Conservation (phyloP, 2,113 vertebrate genomes). For the Gymnocephalus cernua region DNA sequence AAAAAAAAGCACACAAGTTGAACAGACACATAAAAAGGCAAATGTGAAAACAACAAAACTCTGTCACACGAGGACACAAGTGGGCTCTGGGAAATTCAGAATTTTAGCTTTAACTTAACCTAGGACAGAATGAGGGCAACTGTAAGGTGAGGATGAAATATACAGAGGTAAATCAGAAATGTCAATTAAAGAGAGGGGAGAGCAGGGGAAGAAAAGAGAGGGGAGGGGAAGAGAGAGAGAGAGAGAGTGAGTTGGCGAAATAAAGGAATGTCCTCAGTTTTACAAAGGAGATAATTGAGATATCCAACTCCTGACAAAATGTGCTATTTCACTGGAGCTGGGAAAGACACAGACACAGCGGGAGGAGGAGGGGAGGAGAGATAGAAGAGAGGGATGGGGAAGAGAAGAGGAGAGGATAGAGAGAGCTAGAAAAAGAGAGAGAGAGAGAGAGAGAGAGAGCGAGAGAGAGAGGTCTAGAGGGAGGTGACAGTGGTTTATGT, state of each 20-base stretch:
- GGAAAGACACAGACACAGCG: conserved; percentile 52
- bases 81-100: conserved; percentile 17
- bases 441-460: conserved; percentile 52
- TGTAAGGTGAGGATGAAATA: conserved; percentile 61
- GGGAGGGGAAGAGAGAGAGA: conserved; percentile 21
- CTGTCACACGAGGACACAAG: conserved; percentile 9
- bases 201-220: neutral
- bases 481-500: conserved; percentile 85
- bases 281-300: conserved; percentile 83
- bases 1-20: neutral
- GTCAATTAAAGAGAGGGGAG: conserved; percentile 39
- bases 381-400: conserved; percentile 37
- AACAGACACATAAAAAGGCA: conserved; percentile 10
- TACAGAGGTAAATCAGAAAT: conserved; percentile 52
- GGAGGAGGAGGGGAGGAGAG: conserved; percentile 33
- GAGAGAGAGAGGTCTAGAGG: conserved; percentile 72
- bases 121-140: conserved; percentile 50
- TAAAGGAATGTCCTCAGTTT: conserved; percentile 66
- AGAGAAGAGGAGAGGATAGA: conserved; percentile 26
- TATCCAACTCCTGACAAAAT: conserved; percentile 82
- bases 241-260: conserved; percentile 47
- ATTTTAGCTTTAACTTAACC: conserved; percentile 49
- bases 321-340: conserved; percentile 77
- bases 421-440: conserved; percentile 46
- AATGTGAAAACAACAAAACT: conserved; percentile 20